Conservation (phyloP, 2,113 vertebrate species). For the Cnemophilus loriae region DNA sequence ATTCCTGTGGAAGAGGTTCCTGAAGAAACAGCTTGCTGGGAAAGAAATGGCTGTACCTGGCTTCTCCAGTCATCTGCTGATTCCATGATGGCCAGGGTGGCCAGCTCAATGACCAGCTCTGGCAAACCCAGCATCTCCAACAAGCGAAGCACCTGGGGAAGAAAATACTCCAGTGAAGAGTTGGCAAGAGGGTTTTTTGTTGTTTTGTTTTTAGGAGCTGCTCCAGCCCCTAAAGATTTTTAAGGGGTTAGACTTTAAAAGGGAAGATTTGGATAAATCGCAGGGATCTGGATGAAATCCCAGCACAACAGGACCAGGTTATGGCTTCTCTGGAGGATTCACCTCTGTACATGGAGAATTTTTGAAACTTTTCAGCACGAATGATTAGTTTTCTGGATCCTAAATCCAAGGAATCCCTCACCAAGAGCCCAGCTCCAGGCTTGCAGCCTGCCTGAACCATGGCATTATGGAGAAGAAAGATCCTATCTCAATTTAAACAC, state of each 20-base stretch:
- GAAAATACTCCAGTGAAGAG: not conserved
- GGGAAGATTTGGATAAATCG: not conserved
- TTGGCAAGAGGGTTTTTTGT: accelerated
- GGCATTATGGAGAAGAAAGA: not conserved
- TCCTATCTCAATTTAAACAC: not conserved
- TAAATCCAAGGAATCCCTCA: not conserved
- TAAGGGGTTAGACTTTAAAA: not conserved
- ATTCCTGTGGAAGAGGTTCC: not conserved
- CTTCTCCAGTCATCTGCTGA: conserved; percentile 80
- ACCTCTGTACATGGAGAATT: not conserved
- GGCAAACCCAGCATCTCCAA: conserved; percentile 87
- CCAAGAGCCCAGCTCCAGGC: not conserved
- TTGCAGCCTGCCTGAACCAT: not conserved
- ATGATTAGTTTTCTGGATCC: not conserved
- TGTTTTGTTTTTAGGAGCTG: not conserved
- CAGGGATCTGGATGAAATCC: not conserved
- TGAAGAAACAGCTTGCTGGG: not conserved
- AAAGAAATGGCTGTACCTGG: conserved; percentile 67
- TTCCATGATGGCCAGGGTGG: conserved; percentile 85
- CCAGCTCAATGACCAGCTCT: conserved; percentile 87
- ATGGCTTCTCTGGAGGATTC: not conserved
- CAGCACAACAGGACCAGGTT: not conserved
- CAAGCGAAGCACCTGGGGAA: conserved; percentile 82
- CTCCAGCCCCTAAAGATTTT: not conserved
- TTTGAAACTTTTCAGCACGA: not conserved